These are phyloP conservation scores for Bos javanicus DNA, from an alignment of 2,113 vertebrate genomes.

Conservation along the genomic window DNA sequence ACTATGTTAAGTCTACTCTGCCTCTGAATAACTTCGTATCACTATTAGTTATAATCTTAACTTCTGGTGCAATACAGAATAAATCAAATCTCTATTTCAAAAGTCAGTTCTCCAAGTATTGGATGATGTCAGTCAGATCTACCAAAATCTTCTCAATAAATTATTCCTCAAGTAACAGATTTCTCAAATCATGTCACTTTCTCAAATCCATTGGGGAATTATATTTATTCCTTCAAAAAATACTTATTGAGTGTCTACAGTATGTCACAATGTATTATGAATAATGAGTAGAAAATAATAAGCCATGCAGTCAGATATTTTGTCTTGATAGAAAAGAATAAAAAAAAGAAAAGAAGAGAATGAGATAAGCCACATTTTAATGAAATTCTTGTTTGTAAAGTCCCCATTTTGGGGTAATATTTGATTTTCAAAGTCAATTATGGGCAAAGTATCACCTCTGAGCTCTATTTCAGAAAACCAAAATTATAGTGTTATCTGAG, in stretches of 20 bases:
- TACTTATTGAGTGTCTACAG: neutral
- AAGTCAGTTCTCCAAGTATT: neutral
- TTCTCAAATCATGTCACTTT: neutral
- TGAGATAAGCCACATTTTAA: neutral
- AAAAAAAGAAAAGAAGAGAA: too few relatives aligned
- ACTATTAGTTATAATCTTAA: neutral
- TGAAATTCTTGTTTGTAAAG: neutral
- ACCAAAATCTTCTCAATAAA: neutral
- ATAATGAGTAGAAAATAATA: neutral
- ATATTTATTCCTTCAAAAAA: neutral
- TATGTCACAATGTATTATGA: neutral
- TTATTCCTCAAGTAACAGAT: neutral
- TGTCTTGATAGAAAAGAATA: neutral
- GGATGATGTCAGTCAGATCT: neutral
- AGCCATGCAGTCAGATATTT: neutral
- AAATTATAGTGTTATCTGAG: neutral
- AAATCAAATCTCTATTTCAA: neutral
- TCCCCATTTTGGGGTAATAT: neutral
- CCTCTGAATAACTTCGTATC: neutral
- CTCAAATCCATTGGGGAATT: neutral
- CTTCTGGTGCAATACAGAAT: neutral
- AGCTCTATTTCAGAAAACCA: neutral
- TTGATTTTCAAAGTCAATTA: slow-evolving; percentile 1
- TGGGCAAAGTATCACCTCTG: neutral
- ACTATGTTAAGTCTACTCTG: neutral